Conservation (phyloP, 2,797 vertebrate species). For the Rachycentron canadum region DNA sequence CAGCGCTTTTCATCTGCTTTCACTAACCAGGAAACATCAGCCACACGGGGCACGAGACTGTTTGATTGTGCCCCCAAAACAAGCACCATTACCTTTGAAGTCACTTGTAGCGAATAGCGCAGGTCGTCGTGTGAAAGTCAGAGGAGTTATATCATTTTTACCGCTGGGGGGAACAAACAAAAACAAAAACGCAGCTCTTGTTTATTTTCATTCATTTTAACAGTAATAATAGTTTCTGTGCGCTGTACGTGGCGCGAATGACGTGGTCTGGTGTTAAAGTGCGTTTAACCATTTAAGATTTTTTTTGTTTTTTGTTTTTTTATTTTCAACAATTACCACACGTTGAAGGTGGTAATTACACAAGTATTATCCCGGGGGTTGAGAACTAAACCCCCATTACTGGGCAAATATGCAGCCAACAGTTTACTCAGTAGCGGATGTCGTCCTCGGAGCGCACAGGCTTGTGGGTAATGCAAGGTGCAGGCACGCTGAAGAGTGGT, state of each 20-base stretch:
- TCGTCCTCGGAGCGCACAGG: conserved; percentile 65
- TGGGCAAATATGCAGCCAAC: conserved; percentile 1
- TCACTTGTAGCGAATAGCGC: rapidly evolving
- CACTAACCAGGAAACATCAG: conserved; percentile 5
- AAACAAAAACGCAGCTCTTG: neutral
- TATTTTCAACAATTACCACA: neutral
- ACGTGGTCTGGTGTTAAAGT: neutral
- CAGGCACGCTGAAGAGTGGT: conserved; percentile 43
- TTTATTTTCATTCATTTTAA: conserved; percentile 43
- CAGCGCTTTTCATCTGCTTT: conserved; percentile 32
- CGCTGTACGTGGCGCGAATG: conserved; percentile 17
- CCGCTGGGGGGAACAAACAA: too few species aligned
- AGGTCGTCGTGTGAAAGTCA: rapidly evolving
- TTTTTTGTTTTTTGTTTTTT: neutral
- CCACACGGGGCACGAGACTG: neutral
- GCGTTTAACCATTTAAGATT: neutral
- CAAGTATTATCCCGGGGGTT: neutral
- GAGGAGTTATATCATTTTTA: neutral
- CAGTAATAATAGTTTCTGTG: neutral
- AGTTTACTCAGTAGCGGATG: conserved; percentile 59
- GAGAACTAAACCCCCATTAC: neutral
- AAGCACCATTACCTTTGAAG: neutral
- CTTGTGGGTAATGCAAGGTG: conserved; percentile 82
- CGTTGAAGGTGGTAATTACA: neutral
- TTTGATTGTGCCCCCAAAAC: neutral